These are phyloP conservation scores for Volucella bombylans DNA, from an alignment of 2,888 invertebrate genomes.

Conservation along the genomic window DNA sequence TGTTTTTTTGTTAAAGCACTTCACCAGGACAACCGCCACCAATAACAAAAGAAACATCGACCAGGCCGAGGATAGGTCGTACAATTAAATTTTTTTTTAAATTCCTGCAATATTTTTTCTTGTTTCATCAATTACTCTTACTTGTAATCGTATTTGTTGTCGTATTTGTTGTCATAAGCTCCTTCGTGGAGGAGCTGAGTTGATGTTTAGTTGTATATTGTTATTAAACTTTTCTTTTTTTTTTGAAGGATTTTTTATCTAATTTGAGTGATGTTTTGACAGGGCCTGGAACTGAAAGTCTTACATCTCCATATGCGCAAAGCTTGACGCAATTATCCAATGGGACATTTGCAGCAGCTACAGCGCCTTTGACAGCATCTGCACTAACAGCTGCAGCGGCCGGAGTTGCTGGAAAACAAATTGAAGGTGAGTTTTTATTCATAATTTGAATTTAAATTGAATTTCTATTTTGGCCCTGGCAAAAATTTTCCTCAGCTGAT, in stretches of 20 bases:
- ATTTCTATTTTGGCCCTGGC: too few species aligned
- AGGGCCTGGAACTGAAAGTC: constrained; percentile 85
- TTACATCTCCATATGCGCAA: constrained; percentile 84
- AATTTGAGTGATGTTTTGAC: constrained; percentile 35
- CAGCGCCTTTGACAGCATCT: constrained; percentile 84
- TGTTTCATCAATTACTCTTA: neutral
- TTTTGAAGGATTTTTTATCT: neutral
- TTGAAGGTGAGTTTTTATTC: constrained; percentile 87
- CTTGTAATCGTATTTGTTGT: constrained; percentile 10
- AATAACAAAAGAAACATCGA: neutral
- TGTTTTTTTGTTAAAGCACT: neutral
- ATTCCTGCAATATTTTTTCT: neutral
- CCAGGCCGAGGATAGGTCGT: neutral
- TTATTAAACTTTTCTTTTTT: neutral
- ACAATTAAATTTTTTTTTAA: constrained; percentile 20
- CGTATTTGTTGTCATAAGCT: constrained; percentile 12
- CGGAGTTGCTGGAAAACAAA: constrained; percentile 93
- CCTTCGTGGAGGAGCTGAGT: constrained; percentile 2
- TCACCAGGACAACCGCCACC: neutral
- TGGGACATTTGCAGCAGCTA: constrained; percentile 80
- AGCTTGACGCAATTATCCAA: constrained; percentile 82
- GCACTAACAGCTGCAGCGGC: constrained; percentile 89
- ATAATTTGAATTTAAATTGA: too few species aligned
- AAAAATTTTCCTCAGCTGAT: too few species aligned
- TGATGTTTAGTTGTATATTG: constrained; percentile 17